These are phyloP conservation scores for Phrynocephalus vlangalii DNA, from an alignment of 2,797 vertebrate genomes.

Conservation along the genomic window DNA sequence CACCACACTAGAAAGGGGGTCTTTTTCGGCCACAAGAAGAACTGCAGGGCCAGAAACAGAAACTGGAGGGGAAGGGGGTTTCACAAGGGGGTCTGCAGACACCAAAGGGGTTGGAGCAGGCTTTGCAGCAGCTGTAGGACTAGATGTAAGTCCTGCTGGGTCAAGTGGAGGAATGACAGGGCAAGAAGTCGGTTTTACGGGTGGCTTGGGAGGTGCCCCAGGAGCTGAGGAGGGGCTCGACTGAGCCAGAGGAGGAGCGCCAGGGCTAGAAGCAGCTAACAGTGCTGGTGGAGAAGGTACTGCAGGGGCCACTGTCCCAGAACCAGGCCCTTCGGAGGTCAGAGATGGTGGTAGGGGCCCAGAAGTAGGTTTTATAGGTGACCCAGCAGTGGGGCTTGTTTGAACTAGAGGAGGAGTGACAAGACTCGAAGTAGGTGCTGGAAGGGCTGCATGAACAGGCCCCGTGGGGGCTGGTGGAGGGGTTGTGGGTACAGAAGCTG, in stretches of 20 bases:
- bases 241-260: background rate
- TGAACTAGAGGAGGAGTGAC: background rate
- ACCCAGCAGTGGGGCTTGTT: background rate
- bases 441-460: too few relatives aligned
- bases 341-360: too few relatives aligned
- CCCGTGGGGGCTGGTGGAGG: too few relatives aligned
- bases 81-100: background rate
- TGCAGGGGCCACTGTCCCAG: too few relatives aligned
- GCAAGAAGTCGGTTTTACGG: background rate
- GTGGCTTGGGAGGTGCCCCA: background rate
- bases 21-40: background rate
- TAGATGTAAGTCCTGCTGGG: conserved; percentile 56
- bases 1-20: background rate
- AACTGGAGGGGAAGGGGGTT: background rate
- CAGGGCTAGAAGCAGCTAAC: background rate
- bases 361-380: background rate
- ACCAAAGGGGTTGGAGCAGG: too few relatives aligned
- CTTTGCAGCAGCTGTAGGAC: background rate
- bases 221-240: background rate
- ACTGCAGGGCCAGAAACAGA: conserved; percentile 7
- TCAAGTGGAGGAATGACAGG: conserved; percentile 41
- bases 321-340: too few relatives aligned
- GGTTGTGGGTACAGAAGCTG: too few relatives aligned
- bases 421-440: too few relatives aligned
- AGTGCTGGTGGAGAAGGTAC: background rate